These are phyloP conservation scores for Mythimna pallens DNA, from an alignment of 2,888 invertebrate species.

Conservation along the genomic window DNA sequence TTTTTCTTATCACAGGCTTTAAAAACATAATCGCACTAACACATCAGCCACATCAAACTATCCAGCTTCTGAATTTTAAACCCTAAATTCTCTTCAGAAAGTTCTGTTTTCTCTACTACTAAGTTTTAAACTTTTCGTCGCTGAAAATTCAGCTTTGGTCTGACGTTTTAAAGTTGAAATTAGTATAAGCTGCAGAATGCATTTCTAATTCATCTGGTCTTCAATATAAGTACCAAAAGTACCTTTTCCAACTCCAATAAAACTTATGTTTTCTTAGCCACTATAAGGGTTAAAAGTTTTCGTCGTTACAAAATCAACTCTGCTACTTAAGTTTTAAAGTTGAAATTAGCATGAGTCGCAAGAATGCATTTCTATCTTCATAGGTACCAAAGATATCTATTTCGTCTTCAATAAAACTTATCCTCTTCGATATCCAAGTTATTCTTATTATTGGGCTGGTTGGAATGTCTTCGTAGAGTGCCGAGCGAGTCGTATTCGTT, in stretches of 20 bases:
- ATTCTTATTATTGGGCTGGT: conserved; percentile 92
- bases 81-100: neutral
- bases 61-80: neutral
- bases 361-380: conserved; percentile 11
- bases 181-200: neutral
- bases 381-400: conserved; percentile 18
- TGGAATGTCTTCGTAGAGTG: conserved; percentile 94
- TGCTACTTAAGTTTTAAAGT: conserved; percentile 2
- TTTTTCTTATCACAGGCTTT: conserved; percentile 50
- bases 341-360: conserved; percentile 7
- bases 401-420: conserved; percentile 90
- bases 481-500: conserved; percentile 95
- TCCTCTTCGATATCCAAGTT: conserved; percentile 92
- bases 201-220: conserved; percentile 4
- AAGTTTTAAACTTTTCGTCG: neutral
- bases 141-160: neutral
- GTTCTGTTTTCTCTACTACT: conserved; percentile 4
- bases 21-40: conserved; percentile 28
- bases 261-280: conserved; percentile 91
- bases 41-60: neutral
- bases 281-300: neutral
- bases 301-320: conserved; percentile 16
- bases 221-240: conserved; percentile 5
- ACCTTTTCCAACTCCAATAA: conserved; percentile 81
- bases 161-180: neutral